phyloP scores from a whole-genome alignment of 2,113 vertebrate species.

The Elephantulus edwardii region DNA sequence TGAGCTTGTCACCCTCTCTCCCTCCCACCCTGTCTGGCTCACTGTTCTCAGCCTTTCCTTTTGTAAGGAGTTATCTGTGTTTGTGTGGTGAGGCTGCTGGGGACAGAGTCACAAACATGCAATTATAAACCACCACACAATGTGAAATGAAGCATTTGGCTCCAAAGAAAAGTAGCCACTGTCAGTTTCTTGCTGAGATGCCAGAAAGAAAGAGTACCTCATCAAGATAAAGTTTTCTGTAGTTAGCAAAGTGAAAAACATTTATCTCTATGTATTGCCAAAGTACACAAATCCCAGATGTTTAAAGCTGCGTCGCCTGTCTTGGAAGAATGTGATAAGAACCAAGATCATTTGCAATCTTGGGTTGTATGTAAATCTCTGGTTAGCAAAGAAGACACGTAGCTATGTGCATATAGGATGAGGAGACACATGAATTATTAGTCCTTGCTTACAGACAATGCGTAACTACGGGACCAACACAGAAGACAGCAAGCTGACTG shows the following conservation, averaged over 20 bases:
- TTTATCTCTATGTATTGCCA: constrained; percentile 42
- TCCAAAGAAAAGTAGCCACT: constrained; percentile 58
- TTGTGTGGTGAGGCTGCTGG: constrained; percentile 56
- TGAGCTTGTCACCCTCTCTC: constrained; percentile 61
- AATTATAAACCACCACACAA: constrained; percentile 70
- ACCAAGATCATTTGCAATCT: constrained; percentile 31
- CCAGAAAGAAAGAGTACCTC: constrained; percentile 54
- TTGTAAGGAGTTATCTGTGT: constrained; percentile 74
- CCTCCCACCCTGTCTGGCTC: constrained; percentile 59
- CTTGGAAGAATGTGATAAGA: constrained; percentile 36
- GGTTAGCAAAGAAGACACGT: not conserved
- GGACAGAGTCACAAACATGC: constrained; percentile 72
- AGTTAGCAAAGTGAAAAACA: constrained; percentile 32
- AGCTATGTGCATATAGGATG: not conserved
- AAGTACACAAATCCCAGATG: constrained; percentile 14
- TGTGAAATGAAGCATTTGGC: constrained; percentile 50
- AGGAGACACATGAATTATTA: not conserved
- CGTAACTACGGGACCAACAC: not conserved
- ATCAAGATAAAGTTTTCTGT: constrained; percentile 41
- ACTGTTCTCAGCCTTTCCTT: constrained; percentile 40
- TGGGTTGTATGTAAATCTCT: constrained; percentile 37
- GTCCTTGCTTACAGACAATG: not conserved
- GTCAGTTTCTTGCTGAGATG: constrained; percentile 62
- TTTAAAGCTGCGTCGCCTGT: constrained; percentile 37
- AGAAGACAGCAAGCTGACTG: not conserved